These are phyloP conservation scores for Chelonia mydas DNA, from an alignment of 2,797 vertebrate species.

Conservation along the genomic window DNA sequence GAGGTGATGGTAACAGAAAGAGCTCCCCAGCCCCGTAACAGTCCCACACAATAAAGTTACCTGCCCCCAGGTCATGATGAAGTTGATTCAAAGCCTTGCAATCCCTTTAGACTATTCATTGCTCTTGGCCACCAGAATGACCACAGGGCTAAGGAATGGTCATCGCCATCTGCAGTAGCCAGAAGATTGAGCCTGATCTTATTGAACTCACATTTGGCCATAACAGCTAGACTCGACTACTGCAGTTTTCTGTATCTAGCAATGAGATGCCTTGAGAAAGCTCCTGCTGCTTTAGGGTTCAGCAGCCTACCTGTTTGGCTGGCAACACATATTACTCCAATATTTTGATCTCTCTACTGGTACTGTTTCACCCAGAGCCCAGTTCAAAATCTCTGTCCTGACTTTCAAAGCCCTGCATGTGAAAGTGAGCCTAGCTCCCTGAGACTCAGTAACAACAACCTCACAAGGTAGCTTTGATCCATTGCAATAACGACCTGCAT, in stretches of 20 bases:
- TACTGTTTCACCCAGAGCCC: not conserved
- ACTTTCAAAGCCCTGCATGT: not conserved
- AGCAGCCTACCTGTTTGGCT: not conserved
- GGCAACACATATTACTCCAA: not conserved
- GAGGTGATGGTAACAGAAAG: not conserved
- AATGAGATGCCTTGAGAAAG: not conserved
- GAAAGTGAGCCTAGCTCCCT: not conserved
- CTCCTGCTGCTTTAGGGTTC: not conserved
- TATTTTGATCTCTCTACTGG: not conserved
- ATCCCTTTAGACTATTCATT: not conserved
- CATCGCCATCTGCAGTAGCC: not conserved
- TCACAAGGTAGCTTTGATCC: not conserved
- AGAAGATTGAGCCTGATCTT: not conserved
- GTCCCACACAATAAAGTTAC: not conserved
- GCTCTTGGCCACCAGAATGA: not conserved
- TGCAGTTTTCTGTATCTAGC: accelerated
- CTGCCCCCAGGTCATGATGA: conserved; percentile 41
- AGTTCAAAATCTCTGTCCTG: not conserved
- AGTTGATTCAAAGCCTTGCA: conserved; percentile 15
- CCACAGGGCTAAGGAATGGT: not conserved
- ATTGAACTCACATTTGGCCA: accelerated
- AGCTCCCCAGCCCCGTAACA: not conserved
- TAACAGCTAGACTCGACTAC: not conserved
- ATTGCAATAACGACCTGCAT: not conserved
- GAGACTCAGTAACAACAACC: not conserved